Evolutionary conservation across 2,888 invertebrate species (phyloP).

Genomic region (Brachylomia viminalis): DNA sequence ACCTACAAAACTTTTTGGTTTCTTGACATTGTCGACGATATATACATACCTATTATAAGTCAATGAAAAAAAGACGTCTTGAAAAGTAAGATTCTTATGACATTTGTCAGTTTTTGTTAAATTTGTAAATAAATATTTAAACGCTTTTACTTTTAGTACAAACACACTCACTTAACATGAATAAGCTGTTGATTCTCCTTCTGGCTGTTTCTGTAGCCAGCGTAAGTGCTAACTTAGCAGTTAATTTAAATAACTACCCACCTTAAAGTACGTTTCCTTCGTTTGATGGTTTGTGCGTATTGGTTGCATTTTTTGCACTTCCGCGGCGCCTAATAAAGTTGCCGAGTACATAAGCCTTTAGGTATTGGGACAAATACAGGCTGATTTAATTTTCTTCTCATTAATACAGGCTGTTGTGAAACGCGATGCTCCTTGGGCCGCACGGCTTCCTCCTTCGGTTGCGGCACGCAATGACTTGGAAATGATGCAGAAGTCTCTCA

Average conservation of each 20-base stretch:
- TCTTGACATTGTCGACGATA: background rate
- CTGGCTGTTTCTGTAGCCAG: background rate
- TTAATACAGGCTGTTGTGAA: constrained; percentile 23
- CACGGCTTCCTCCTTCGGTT: background rate
- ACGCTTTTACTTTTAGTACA: background rate
- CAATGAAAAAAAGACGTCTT: background rate
- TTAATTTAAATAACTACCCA: background rate
- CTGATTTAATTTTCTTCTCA: background rate
- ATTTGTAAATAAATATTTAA: background rate
- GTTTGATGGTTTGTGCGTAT: background rate
- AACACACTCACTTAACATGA: constrained; percentile 24
- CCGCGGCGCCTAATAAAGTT: background rate
- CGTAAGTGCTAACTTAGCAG: background rate
- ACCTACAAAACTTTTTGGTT: constrained; percentile 11
- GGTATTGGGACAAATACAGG: too few relatives aligned
- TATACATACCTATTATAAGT: background rate
- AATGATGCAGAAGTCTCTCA: constrained; percentile 20
- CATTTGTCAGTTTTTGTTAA: background rate
- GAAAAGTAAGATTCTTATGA: background rate
- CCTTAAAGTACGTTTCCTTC: background rate
- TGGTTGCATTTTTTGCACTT: background rate
- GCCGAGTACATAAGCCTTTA: background rate
- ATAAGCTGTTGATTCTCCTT: background rate
- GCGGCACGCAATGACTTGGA: constrained; percentile 32
- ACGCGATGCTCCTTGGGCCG: background rate